Base-by-base conservation (phyloP, 2,797 vertebrate species). In the Sebastes trivittatus region DNA sequence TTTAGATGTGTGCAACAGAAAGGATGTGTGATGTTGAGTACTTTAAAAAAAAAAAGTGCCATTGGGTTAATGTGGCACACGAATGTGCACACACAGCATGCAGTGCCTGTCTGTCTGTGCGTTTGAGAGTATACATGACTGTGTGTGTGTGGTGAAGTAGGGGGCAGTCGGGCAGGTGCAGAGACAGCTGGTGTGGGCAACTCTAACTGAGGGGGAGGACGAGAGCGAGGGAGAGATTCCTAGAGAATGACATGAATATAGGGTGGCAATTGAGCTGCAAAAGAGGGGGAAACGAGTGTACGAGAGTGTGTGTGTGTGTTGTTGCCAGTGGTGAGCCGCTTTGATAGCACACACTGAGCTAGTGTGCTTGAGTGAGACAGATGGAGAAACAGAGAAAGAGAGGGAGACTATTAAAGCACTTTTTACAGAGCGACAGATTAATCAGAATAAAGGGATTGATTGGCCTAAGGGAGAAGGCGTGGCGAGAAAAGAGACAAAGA, bases 101-200 rank as follows among this genome's bases (percentile, higher is more conserved):
- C 72, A 88, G 84, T 60, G 85, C 72, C 27, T 91, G 82, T 63
- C 66, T 80, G 72, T 75, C 5, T 71, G 67, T 49, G 49, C 23
- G 49, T 32, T 23, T 42, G 34, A 71, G 73, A 61, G 75, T 79
- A 75, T 77, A 60, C 62, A 70, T 69, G 79, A 76, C 71, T 79
- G 79, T 68, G 76, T 71, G 65, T 65, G 71, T 58, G 59, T 11
- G 81, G 23, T 29, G 56, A 59, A 86, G 88, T 79, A 75, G 85
- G 88, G 90, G 92, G 87, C 83, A 93, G 78, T 89, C 78, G 87
- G 94, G 92, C 95, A 96, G 95, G 96, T 96, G 94, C 95, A 95
- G 82, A 92, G 95, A 95, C 95, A 96, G 95, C 94, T 96, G 95
- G 93, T 93, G 91, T 92, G 95, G 92, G 92, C 89, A 90, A 84